Evolutionary conservation across 2,113 vertebrate genomes (phyloP).

Genomic region (Rhipidura dahli): DNA sequence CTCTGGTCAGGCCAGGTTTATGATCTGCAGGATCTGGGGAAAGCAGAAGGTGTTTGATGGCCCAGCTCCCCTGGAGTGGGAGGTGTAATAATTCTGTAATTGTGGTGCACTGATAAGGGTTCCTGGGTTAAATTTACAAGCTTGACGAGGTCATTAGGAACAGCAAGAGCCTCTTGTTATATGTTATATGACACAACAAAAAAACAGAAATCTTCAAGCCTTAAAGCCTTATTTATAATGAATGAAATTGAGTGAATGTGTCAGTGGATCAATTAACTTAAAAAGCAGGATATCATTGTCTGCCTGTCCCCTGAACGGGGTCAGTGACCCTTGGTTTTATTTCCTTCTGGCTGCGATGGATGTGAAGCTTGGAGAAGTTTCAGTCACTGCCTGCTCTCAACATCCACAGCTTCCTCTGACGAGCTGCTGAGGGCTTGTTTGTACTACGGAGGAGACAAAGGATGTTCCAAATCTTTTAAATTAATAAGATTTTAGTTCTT

Average conservation of each 20-base stretch:
- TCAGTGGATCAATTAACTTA: background rate
- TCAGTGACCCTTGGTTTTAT: background rate
- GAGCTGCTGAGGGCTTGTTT: background rate
- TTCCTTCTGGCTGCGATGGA: background rate
- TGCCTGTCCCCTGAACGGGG: background rate
- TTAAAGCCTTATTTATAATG: background rate
- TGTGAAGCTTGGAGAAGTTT: background rate
- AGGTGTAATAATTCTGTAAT: background rate
- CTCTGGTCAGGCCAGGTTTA: background rate
- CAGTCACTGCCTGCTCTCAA: background rate
- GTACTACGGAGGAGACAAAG: background rate
- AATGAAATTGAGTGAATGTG: background rate
- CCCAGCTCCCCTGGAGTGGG: background rate
- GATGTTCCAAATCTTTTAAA: background rate
- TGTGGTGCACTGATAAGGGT: background rate
- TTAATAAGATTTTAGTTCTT: background rate
- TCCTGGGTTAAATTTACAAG: background rate
- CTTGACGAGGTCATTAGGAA: background rate
- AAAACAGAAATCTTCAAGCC: background rate
- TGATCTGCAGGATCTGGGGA: background rate
- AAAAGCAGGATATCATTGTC: background rate
- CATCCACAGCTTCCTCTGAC: background rate
- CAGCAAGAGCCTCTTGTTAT: background rate
- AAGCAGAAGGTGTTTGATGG: background rate
- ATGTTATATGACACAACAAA: background rate